Conservation (phyloP, 1,140 invertebrate species). For the Drosophila pruinosa region DNA sequence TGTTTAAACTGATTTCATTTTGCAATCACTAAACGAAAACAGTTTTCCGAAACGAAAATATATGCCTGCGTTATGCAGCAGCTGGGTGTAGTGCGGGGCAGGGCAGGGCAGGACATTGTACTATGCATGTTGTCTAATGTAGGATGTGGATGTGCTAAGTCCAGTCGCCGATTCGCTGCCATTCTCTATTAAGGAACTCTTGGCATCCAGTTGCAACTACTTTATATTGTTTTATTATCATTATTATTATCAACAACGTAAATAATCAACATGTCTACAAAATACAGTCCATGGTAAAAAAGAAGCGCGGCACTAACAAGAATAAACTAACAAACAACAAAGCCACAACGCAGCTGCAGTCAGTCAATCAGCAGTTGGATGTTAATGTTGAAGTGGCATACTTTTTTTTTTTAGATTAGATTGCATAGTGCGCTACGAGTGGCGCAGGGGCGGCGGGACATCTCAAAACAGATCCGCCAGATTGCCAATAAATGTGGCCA, state of each 20-base stretch:
- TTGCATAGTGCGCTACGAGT: no score
- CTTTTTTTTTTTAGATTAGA: constrained; percentile 19
- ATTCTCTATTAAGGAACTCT: constrained; percentile 5
- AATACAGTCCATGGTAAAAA: constrained; percentile 62
- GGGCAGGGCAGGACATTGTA: constrained; percentile 6
- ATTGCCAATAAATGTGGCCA: constrained; percentile 74
- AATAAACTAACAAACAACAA: constrained; percentile 61
- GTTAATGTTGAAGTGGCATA: constrained; percentile 23
- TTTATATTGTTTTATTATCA: constrained; percentile 1
- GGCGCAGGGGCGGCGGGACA: neutral
- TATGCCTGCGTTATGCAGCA: constrained; percentile 1
- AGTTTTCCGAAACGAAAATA: constrained; percentile 39
- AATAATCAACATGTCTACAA: constrained; percentile 64
- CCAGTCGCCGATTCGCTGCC: neutral
- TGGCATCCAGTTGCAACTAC: neutral
- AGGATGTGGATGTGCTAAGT: constrained; percentile 10
- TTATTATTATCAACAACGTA: constrained; percentile 66
- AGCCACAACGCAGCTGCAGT: constrained; percentile 35
- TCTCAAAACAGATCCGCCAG: constrained; percentile 69
- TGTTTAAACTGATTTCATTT: constrained; percentile 57
- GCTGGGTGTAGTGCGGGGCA: neutral
- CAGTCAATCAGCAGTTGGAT: constrained; percentile 13
- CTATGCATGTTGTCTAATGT: constrained; percentile 38
- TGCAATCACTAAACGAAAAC: constrained; percentile 51
- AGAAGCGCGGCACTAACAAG: constrained; percentile 65